Evolutionary conservation across 2,888 invertebrate genomes (phyloP).

Genomic region (Miltochrista miniata): DNA sequence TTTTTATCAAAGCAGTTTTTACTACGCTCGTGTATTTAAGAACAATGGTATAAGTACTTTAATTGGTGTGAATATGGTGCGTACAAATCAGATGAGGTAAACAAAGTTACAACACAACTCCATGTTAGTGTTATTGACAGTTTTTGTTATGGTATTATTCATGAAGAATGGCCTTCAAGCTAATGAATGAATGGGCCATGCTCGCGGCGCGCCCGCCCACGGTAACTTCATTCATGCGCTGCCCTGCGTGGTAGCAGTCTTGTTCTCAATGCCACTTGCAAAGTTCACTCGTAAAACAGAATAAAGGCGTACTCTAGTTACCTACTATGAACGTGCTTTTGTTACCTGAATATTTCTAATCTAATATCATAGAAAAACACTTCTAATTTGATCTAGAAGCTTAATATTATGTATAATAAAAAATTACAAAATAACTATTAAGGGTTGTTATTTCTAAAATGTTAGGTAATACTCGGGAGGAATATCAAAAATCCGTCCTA

Average conservation of each 20-base stretch:
- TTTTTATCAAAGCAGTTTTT: no score
- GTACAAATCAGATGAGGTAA: constrained; percentile 24
- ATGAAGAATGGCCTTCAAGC: constrained; percentile 75
- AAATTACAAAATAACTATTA: no score
- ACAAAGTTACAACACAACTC: constrained; percentile 38
- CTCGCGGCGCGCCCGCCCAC: constrained; percentile 68
- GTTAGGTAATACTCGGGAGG: no score
- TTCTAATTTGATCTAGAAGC: no score
- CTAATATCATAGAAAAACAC: no score
- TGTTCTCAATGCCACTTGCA: constrained; percentile 63
- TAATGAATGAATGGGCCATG: constrained; percentile 78
- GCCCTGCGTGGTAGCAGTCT: constrained; percentile 69
- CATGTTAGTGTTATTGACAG: constrained; percentile 63
- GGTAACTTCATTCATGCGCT: constrained; percentile 74
- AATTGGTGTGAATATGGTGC: constrained; percentile 4
- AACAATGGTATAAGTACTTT: no score
- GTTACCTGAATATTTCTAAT: no score
- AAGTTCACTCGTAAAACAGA: constrained; percentile 34
- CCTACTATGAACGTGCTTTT: no score
- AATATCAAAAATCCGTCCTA: no score
- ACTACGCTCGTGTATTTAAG: no score
- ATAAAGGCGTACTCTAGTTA: background rate
- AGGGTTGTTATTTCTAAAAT: no score
- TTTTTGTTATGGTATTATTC: constrained; percentile 78
- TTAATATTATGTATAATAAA: no score